Base-by-base conservation (phyloP, 2,113 vertebrate genomes). In the Bubo bubo region DNA sequence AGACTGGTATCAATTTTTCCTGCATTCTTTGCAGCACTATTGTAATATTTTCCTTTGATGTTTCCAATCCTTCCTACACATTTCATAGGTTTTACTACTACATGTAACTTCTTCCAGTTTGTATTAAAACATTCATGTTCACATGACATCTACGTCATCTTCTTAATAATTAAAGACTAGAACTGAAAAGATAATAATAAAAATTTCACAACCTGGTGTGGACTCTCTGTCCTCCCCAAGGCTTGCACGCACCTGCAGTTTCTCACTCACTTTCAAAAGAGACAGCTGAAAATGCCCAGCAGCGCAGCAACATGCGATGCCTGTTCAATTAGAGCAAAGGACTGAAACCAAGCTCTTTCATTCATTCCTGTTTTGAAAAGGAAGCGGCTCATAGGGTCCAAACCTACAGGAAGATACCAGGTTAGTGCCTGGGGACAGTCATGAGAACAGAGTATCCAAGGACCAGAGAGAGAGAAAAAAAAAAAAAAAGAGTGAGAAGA, bases 261-360 rank as follows among this genome's bases (percentile, higher is more conserved):
- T 86, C 53, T 66, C 71, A 30, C 10, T 62, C 12, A 14, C 39
- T 53, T 58, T 67, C 52, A 58, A 79, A 45, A 80, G 13, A 74
- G n/a, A 73, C 41, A 53, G 32, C 24, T 86, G 76, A 83, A 90
- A 88, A 80, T 7, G 18, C 59, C 49, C 82, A 80, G 45, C 49
- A 68, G 43, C 0, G 0, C 26, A 84, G 32, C 64, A 86, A 73
- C 21, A 35, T 2, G 17, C 3, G 0, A 80, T 0, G 1, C 20
- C 34, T 52, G 43, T 20, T 85, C 43, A 72, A 62, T 47, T 17
- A 62, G 9, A 71, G 56, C 64, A 77, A 85, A 53, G 63, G 63
- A 68, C 21, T 73, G 67, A 66, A 95, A 86, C 7, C 34, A 49
- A 62, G 59, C 56, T 56, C 70, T 53, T 62, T n/a, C 53, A 21